Percentiles rank a stretch among this genome's conserved stretches.
phyloP scores from a whole-genome alignment of 2,888 invertebrate species.

The Andricus curvator region DNA sequence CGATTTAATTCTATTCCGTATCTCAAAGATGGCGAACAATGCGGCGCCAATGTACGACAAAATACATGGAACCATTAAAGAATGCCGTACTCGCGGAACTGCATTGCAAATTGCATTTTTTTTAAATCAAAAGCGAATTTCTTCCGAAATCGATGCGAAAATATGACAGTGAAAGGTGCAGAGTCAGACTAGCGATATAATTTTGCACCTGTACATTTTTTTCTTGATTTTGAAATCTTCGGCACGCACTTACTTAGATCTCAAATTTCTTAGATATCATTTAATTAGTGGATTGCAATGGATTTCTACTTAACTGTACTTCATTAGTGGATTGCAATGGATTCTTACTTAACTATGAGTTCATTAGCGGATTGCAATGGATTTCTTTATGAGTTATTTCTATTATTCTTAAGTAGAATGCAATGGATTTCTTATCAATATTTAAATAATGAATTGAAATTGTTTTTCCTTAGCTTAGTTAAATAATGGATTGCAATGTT shows the following conservation, averaged over 20 bases:
- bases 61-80: neutral
- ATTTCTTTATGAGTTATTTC: neutral
- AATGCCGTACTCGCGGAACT: neutral
- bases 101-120: neutral
- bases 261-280: neutral
- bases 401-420: neutral
- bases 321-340: neutral
- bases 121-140: neutral
- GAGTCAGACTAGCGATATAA: neutral
- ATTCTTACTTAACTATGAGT: neutral
- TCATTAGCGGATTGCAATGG: constrained; percentile 34
- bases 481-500: constrained; percentile 1
- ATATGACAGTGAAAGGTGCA: neutral
- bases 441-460: neutral
- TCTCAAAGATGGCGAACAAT: constrained; percentile 1
- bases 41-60: neutral
- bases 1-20: neutral
- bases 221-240: neutral
- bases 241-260: neutral
- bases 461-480: constrained; percentile 5
- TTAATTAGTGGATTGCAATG: constrained; percentile 31
- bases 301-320: neutral
- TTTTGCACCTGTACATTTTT: neutral
- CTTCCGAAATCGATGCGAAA: neutral
- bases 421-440: neutral